Percentiles rank a stretch among this genome's conserved stretches.
Conservation (phyloP, 2,113 vertebrate genomes). For the Ceyx margarethae region DNA sequence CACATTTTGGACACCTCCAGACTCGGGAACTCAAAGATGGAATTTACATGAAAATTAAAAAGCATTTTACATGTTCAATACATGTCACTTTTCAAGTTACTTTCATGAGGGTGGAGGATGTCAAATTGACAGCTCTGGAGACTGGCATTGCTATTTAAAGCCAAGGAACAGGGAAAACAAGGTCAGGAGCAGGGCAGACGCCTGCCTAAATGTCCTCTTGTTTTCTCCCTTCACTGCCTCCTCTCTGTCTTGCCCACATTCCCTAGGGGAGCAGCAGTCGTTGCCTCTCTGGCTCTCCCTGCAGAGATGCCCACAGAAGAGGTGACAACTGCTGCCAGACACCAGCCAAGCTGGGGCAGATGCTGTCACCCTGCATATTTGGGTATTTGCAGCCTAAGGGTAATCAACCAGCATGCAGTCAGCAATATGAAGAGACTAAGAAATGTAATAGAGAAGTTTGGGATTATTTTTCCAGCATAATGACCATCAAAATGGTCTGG, state of each 20-base stretch:
- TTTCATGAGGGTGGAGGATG: slow-evolving; percentile 10
- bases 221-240: neutral
- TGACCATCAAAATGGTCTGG: neutral
- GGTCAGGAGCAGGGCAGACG: neutral
- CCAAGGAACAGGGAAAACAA: neutral
- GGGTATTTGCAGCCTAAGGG: neutral
- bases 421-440: neutral
- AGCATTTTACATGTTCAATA: slow-evolving; percentile 32
- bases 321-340: neutral
- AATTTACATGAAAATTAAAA: slow-evolving; percentile 65
- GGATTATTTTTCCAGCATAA: neutral
- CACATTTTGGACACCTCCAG: slow-evolving; percentile 56
- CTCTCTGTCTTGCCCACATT: neutral
- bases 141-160: neutral
- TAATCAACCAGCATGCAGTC: neutral
- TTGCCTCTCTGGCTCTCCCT: neutral
- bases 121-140: neutral
- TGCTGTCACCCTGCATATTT: no score
- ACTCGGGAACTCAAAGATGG: slow-evolving; percentile 39
- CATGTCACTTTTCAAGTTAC: neutral
- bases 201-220: neutral
- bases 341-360: neutral
- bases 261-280: accelerated
- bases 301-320: neutral
- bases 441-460: neutral